phyloP scores from a whole-genome alignment of 2,888 invertebrate species.

The Drosophila atroscutellata region DNA sequence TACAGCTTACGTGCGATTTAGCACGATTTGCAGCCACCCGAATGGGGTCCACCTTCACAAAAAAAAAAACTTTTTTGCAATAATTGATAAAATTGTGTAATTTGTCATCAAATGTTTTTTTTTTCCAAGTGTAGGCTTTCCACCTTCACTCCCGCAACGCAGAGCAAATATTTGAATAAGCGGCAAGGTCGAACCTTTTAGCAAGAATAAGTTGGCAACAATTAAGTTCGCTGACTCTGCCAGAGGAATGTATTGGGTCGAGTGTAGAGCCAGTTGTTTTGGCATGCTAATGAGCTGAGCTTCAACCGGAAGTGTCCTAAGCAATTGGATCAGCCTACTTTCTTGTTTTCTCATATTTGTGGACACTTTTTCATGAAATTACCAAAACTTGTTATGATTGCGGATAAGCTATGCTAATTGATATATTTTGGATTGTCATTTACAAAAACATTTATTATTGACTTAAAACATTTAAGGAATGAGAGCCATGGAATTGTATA shows the following conservation, averaged over 20 bases:
- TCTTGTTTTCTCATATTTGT: neutral
- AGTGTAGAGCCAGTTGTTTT: slow-evolving; percentile 10
- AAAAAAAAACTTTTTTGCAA: neutral
- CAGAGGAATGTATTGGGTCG: neutral
- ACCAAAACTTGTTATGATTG: no score
- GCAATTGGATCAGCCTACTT: slow-evolving; percentile 39
- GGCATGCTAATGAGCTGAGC: slow-evolving; percentile 19
- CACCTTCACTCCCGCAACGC: slow-evolving; percentile 12
- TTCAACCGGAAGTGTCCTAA: slow-evolving; percentile 35
- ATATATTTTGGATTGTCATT: neutral
- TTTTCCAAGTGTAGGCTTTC: neutral
- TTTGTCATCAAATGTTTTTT: no score
- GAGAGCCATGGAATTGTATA: neutral
- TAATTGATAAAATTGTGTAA: no score
- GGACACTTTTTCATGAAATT: slow-evolving; percentile 4
- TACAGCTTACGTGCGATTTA: slow-evolving; percentile 40
- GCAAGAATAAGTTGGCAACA: slow-evolving; percentile 67
- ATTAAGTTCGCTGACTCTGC: slow-evolving; percentile 31
- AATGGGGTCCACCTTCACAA: neutral
- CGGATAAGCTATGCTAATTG: neutral
- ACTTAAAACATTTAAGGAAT: neutral
- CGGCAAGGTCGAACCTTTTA: slow-evolving; percentile 71
- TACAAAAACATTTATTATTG: neutral
- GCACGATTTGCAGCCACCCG: neutral
- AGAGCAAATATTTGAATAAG: slow-evolving; percentile 56